Evolutionary conservation across 2,113 vertebrate species (phyloP).

Genomic region (Mellivora capensis): DNA sequence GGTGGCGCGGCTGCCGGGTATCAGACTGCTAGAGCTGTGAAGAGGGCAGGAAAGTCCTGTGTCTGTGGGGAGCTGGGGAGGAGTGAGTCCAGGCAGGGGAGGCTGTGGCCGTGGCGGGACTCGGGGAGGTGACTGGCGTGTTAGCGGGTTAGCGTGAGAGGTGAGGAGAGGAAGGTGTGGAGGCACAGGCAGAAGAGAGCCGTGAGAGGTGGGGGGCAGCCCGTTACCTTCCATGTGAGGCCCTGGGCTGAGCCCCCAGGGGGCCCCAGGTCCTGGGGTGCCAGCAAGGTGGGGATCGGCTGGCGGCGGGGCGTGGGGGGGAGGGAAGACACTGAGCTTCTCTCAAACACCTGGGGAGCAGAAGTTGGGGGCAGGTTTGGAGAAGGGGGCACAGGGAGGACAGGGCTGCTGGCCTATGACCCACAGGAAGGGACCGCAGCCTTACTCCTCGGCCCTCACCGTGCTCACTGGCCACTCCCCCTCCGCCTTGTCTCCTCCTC

Average conservation of each 20-base stretch:
- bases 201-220: constrained; percentile 64
- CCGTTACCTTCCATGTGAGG: constrained; percentile 87
- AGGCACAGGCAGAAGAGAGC: constrained; percentile 60
- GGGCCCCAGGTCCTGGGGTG: constrained; percentile 82
- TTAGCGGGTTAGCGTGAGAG: constrained; percentile 48
- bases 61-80: background rate
- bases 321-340: constrained; percentile 83
- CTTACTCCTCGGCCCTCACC: background rate
- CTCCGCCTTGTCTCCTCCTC: background rate
- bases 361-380: constrained; percentile 74
- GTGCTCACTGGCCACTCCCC: background rate
- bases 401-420: background rate
- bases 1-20: background rate
- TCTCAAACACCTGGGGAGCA: constrained; percentile 92
- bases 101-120: background rate
- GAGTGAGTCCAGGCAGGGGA: background rate
- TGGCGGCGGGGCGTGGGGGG: constrained; percentile 80
- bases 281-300: constrained; percentile 75
- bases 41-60: background rate
- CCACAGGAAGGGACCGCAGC: background rate
- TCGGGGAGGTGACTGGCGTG: background rate
- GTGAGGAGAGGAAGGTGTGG: constrained; percentile 38
- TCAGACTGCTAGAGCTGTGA: background rate
- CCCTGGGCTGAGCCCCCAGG: constrained; percentile 77
- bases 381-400: background rate